Conservation (phyloP, 2,797 vertebrate genomes). For the Epinephelus awoara region DNA sequence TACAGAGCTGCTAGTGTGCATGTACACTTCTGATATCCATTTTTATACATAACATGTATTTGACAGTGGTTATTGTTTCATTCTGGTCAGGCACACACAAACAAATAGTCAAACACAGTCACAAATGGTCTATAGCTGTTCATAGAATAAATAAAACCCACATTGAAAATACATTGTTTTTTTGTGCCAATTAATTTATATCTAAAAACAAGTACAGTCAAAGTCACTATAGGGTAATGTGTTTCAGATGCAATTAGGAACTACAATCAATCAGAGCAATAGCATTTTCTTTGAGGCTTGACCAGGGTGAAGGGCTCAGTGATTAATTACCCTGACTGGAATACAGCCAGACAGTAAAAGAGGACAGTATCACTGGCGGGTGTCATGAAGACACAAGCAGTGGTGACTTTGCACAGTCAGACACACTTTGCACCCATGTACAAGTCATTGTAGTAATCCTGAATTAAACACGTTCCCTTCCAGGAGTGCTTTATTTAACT, state of each 20-base stretch:
- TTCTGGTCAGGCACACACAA: background rate
- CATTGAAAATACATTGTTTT: background rate
- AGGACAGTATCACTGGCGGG: background rate
- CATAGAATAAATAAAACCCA: background rate
- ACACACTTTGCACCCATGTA: background rate
- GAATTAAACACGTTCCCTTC: background rate
- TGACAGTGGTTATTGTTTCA: background rate
- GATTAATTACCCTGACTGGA: slow-evolving; percentile 34
- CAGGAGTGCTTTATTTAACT: background rate
- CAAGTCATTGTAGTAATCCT: slow-evolving; percentile 7
- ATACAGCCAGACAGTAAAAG: slow-evolving; percentile 30
- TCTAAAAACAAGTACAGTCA: background rate
- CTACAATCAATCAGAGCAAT: slow-evolving; percentile 9
- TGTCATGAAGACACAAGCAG: background rate
- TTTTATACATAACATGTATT: too few species aligned
- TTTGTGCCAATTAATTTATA: background rate
- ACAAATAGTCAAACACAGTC: background rate
- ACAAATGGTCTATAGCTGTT: background rate
- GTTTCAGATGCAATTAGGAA: slow-evolving; percentile 18
- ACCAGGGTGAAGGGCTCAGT: slow-evolving; percentile 21
- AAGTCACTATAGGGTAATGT: background rate
- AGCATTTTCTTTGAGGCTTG: slow-evolving; percentile 11
- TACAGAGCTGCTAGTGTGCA: background rate
- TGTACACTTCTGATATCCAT: background rate
- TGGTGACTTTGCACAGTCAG: background rate